Evolutionary conservation across 2,888 invertebrate genomes (phyloP).

Genomic region (Papilio demoleus): DNA sequence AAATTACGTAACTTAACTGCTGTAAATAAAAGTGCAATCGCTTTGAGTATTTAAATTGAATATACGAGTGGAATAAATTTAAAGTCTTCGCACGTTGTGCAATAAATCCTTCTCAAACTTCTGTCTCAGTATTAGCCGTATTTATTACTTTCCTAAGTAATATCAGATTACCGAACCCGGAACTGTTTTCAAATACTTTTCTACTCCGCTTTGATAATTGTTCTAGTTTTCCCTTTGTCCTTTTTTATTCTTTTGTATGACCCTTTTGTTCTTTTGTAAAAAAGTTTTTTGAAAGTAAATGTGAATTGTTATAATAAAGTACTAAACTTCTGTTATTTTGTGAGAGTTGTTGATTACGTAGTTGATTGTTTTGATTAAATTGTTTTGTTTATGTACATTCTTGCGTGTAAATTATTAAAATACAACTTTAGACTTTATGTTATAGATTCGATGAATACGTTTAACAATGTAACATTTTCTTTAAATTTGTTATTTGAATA

Average conservation of each 20-base stretch:
- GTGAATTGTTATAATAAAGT: background rate
- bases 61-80: conserved; percentile 19
- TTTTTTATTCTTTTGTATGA: background rate
- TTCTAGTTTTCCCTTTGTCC: conserved; percentile 27
- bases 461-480: too few species aligned
- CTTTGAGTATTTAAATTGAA: conserved; percentile 9
- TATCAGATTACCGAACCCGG: conserved; percentile 29
- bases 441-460: too few species aligned
- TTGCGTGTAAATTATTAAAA: too few species aligned
- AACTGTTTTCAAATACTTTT: conserved; percentile 30
- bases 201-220: conserved; percentile 22
- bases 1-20: conserved; percentile 1
- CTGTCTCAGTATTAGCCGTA: conserved; percentile 30
- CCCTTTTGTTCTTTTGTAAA: conserved; percentile 20
- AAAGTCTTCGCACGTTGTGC: conserved; percentile 24
- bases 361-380: too few species aligned
- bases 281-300: conserved; percentile 5
- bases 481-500: too few species aligned
- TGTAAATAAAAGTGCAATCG: conserved; percentile 5
- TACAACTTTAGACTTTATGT: too few species aligned
- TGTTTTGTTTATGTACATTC: too few species aligned
- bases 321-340: background rate
- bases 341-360: too few species aligned
- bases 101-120: conserved; percentile 38
- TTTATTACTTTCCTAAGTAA: conserved; percentile 37